Base-by-base conservation (phyloP, 2,888 invertebrate species). In the Aphrophora alni region DNA sequence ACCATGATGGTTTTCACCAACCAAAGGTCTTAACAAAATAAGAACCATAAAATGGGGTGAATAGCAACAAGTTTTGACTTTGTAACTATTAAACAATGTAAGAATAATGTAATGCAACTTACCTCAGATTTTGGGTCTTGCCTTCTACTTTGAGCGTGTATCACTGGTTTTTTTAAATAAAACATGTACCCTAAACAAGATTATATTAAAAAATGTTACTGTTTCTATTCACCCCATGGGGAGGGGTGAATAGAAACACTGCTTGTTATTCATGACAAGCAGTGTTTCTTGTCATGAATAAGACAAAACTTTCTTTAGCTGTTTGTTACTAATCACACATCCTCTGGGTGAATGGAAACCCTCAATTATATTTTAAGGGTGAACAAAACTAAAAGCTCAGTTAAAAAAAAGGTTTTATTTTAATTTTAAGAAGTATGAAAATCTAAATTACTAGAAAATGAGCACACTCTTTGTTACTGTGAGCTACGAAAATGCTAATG, bases 61-160 rank as follows among this genome's bases (percentile, higher is more conserved):
- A 77, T 70, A 77, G 77, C 51, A 79, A 74, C 78, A 79, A 27
- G 73, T 79, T 74, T 51, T 17, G 25, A 78, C 72, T 38, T 71
- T 77, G 25, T 2, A 71, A 70, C 70, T 44, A 44, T 44, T 44
- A 44, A 44, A 44, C 12, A 44, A 12, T 44, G 3, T 14, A 44
- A 44, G 3, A 44, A 44, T 2, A 44, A 44, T 8, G 3, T 10
- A 17, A 44, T 44, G 2, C 3, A 2, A 44, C 44, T 17, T 8
- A 2, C 3, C 44, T 44, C 8, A 44, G 8, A 14, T 44, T 44
- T 44, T 12, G 1, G 44, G 44, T 44, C 44, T 44, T 44, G 12
- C 17, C 44, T 44, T 44, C 12, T 7, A 5, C 12, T 44, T 17
- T 14, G n/a, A n/a, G n/a, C n/a, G n/a, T n/a, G n/a, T 2, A 44